Evolutionary conservation across 2,113 vertebrate species (phyloP), one percentile per base, ranked within the genome.

Genomic region (Psammodynastes pulverulentus): DNA sequence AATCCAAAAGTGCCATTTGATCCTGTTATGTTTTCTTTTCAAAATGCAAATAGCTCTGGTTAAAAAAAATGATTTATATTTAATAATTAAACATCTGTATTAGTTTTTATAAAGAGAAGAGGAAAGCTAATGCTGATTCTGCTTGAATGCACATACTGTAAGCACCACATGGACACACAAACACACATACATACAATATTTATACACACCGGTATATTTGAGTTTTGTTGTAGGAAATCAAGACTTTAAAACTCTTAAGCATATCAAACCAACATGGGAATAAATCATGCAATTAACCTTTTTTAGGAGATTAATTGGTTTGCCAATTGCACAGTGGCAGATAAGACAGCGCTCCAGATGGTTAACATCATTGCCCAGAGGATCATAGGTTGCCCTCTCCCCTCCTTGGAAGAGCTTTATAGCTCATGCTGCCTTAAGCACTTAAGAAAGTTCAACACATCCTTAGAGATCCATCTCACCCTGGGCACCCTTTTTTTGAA

Each of bases 211-310:
- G 2, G 48, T 49, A 56, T 62, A 29, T 93, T 94, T 96, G 48
- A 10, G 94, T 96, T 95, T 87, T 88, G 90, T 93, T 86, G 72
- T 94, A 53, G 89, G 84, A 90, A 95, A 94, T 93, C 95, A 94
- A 87, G 90, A 93, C 29, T 34, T 0, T 39, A 94, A 94, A 90
- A 79, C 88, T 93, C 52, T 34, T 39, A 87, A 67, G 86, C 39
- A 1, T 0, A 93, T 93, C 52, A 88, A 92, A 96, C 93, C 94
- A 93, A 95, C 67, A 72, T 89, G 93, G 84, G 90, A 85, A 92
- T 87, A 92, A 95, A 92, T 92, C 94, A 93, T 90, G 90, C 90
- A 95, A 94, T 95, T 95, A 53, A 39, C 91, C 92, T 91, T 93
- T 92, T 91, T 85, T 84, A 62, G 92, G 72, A 62, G 90, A 92